These are phyloP conservation scores for Syngnathus floridae DNA, from an alignment of 2,113 vertebrate genomes.

Conservation along the genomic window DNA sequence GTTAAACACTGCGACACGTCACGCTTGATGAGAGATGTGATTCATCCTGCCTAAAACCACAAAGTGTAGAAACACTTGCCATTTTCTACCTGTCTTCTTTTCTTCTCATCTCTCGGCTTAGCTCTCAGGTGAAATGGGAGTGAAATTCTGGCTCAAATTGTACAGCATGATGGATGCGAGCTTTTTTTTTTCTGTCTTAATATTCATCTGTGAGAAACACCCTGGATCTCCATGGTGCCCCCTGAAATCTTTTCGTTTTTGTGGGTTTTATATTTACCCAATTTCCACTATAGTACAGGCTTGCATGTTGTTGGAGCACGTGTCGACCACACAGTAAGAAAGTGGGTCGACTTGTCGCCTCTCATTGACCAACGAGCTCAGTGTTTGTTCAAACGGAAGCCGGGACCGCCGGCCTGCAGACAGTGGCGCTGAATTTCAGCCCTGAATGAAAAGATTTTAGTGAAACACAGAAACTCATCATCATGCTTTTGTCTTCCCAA, in stretches of 20 bases:
- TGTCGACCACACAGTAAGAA: background rate
- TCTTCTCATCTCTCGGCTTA: background rate
- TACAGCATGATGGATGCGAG: background rate
- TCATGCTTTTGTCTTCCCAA: background rate
- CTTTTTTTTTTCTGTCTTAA: too few species aligned
- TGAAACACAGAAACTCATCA: background rate
- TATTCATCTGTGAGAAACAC: too few species aligned
- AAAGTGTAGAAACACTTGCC: background rate
- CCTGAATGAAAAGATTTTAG: background rate
- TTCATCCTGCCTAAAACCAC: background rate
- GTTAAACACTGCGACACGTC: background rate
- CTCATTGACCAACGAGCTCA: background rate
- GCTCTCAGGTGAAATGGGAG: too few species aligned
- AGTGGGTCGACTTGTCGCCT: constrained; percentile 12
- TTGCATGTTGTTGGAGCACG: background rate
- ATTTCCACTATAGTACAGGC: background rate
- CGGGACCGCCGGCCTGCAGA: background rate
- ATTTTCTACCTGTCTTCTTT: too few species aligned
- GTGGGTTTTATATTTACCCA: too few species aligned
- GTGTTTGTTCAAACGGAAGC: constrained; percentile 1
- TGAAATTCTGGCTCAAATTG: background rate
- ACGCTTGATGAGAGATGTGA: background rate
- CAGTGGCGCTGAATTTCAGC: background rate
- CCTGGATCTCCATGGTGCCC: too few species aligned
- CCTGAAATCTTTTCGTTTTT: too few species aligned